Evolutionary conservation across 2,888 invertebrate species (phyloP), one percentile per base, ranked within the genome.

Genomic region (Lapara coniferarum): DNA sequence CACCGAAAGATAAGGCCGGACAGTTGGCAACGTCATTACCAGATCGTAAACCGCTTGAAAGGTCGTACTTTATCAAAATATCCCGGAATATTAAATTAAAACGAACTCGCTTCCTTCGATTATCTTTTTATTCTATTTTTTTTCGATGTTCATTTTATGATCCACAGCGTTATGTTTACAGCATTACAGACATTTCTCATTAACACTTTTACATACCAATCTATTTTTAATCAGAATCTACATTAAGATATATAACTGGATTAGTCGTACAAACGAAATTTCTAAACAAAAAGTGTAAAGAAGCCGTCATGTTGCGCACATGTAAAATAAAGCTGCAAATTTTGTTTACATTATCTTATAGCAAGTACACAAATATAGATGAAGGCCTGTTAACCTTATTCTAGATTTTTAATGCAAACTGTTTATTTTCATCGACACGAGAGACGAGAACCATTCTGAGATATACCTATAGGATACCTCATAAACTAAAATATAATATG

Each of bases 11-110:
- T 92, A 92, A 91, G 86, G 78, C 77, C 82, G 86, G 87, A 87
- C 89, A 86, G 86, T 88, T 85, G 83, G 86, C 85, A 83, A 80
- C 85, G 88, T 89, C 91, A 89, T 90, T 87, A 85, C 85, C 89
- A 86, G 88, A 84, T 88, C 87, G 88, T 90, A 90, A 91, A 87
- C 81, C 83, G 85, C 86, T 81, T 74, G 73, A 78, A 75, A 82
- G 83, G 84, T 83, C 85, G 85, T 81, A 84, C 82, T 87, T 77
- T 89, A 91, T 89, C 89, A 79, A 77, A 82, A 88, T 88, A 84
- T 84, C 83, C 84, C 80, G 82, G 80, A 84, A 88, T 87, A 85
- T 89, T 89, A 89, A 89, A 87, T 86, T 79, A 79, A 84, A 81
- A 77, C 81, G 83, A 37, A 37, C 37, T 37, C 81, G 19, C 49